Base-by-base conservation (phyloP, 1,140 invertebrate species). In the Campodea augens region DNA sequence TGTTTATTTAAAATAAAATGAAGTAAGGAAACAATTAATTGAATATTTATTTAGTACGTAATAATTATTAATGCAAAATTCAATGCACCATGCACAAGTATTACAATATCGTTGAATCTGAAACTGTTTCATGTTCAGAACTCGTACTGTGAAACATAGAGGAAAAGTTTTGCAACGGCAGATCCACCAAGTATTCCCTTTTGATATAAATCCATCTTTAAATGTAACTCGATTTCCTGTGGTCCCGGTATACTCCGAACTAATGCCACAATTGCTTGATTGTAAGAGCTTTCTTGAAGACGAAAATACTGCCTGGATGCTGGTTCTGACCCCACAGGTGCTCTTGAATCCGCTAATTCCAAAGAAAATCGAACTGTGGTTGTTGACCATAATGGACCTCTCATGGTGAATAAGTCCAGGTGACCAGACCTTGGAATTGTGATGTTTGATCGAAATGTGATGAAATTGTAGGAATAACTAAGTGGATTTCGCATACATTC, bases 401-500 rank as follows among this genome's bases (percentile, higher is more conserved):
- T 70, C 74, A 95, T 88, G 7, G 81, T 88, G 60, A 92, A 93
- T 1, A 96, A 63, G 43, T 85, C 77, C 32, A 84, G 63, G 50
- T 71, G 67, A 4, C 73, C 78, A 47, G 60, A 64, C 1, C 64
- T 55, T 0, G 83, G 75, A 5, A 92, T 70, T 21, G 75, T 74
- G 15, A 90, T 63, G 58, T 86, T 84, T 41, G 84, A 81, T 0
- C 84, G 77, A 51, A 95, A 79, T 0, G 84, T 85, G 48, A 95
- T 80, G 60, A 84, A 95, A 63, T 91, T 91, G 66, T 78, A 90
- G 4, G 85, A 88, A 55, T 81, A 82, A 41, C 81, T 78, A 15
- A 83, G 73, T 0, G 89, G 86, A 52, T 75, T 72, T 5, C 72
- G 73, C 7, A 79, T 65, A 52, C 88, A 92, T 44, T 70, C 65